phyloP scores from a whole-genome alignment of 2,797 vertebrate species.

The Chiroxiphia lanceolata region DNA sequence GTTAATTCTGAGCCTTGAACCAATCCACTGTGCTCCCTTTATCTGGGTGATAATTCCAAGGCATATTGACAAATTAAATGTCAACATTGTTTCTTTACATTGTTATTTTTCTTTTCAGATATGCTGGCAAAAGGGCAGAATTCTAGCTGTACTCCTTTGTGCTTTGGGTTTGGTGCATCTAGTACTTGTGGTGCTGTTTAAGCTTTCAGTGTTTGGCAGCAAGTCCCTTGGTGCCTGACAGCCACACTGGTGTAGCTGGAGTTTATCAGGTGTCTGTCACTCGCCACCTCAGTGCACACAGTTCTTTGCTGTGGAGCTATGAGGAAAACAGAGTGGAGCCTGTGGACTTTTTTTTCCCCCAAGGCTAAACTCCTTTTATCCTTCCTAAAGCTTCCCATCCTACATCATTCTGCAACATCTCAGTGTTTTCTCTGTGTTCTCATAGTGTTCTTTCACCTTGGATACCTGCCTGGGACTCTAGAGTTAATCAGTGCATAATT shows the following conservation, averaged over 20 bases:
- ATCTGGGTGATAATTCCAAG: not conserved
- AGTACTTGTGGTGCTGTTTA: not conserved
- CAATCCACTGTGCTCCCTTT: not conserved
- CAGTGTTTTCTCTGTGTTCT: not conserved
- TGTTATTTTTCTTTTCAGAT: not conserved
- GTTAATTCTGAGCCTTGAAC: not conserved
- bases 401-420: not conserved
- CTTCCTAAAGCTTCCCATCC: not conserved
- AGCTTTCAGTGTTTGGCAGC: not conserved
- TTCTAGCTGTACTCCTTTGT: not conserved
- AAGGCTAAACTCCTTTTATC: not conserved
- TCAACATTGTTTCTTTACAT: not conserved
- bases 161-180: not conserved
- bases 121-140: not conserved
- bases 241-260: not conserved
- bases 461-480: not conserved
- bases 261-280: not conserved
- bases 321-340: not conserved
- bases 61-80: not conserved
- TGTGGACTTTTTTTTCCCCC: not conserved
- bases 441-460: rapidly evolving
- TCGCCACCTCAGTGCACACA: not conserved
- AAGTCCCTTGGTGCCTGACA: not conserved
- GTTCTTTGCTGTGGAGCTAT: not conserved
- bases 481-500: not conserved